Percentiles rank a stretch among this genome's conserved stretches.
These are phyloP conservation scores for Drosophila miranda DNA, from an alignment of 1,140 invertebrate genomes.

Conservation along the genomic window DNA sequence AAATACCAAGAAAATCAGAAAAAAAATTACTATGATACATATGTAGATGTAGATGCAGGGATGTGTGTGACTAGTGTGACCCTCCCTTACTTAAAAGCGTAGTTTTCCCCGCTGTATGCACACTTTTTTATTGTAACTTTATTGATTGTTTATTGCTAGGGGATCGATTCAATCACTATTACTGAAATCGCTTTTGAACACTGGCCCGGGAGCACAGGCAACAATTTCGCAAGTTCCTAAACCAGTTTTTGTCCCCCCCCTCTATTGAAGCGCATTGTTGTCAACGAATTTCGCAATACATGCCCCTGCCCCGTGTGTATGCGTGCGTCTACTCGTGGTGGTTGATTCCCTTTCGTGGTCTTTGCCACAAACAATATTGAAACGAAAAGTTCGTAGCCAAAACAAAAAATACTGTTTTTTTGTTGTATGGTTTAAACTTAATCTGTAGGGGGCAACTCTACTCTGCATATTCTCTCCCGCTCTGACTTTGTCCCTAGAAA, in stretches of 20 bases:
- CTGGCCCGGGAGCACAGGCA: constrained; percentile 1
- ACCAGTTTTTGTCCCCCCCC: constrained; percentile 54
- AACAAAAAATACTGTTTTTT: constrained; percentile 3
- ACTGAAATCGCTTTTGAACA: no score
- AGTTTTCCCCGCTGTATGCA: no score
- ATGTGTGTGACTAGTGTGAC: no score
- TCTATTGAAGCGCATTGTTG: constrained; percentile 27
- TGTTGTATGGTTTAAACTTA: constrained; percentile 35
- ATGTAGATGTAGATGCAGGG: neutral
- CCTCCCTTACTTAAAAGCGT: no score
- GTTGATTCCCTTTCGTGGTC: constrained; percentile 40
- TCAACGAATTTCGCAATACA: constrained; percentile 71
- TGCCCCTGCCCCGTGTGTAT: constrained; percentile 32
- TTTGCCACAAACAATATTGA: constrained; percentile 32
- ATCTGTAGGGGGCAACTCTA: constrained; percentile 48
- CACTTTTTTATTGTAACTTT: no score
- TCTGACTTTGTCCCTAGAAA: constrained; percentile 12
- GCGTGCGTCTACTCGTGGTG: constrained; percentile 49
- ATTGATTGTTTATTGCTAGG: no score
- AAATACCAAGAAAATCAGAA: neutral
- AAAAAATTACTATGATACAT: neutral
- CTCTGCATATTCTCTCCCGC: constrained; percentile 10
- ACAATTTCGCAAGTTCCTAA: constrained; percentile 60
- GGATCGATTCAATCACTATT: no score
- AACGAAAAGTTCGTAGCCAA: constrained; percentile 68